Evolutionary conservation across 2,797 vertebrate genomes (phyloP), one percentile per base, ranked within the genome.

Genomic region (Orestias chungarensis): DNA sequence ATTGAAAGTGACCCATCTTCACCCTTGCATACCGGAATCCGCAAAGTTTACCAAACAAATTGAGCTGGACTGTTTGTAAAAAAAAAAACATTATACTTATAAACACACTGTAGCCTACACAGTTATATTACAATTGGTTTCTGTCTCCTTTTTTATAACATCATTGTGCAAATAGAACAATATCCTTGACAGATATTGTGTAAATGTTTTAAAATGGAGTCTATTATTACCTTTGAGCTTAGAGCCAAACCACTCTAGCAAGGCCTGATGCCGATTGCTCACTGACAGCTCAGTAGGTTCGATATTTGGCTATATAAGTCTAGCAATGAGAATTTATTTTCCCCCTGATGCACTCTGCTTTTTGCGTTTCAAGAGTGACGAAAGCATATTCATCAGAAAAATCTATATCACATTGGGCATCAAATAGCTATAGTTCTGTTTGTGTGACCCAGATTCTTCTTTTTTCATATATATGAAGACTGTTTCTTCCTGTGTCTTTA

Each of bases 401-500:
- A 4, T 47, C n/a, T 17, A 61, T 9, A 15, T 23, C 59, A 52
- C 25, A 15, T 46, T 68, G 54, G 38, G 25, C 38, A 67, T 38
- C 27, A 47, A 8, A 9, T 54, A 25, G 31, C 23, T 69, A 33
- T 33, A 67, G 12, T 33, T 57, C 64, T 35, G 47, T 29, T 14
- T 31, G 54, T 11, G 38, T 54, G 38, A 6, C n/a, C 64, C 50
- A 17, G 44, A n/a, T 46, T 54, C n/a, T 40, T 66, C 52, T 87
- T 81, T 54, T 27, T 40, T 66, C 52, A 86, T 81, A 92, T 15
- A 33, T 54, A 42, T 89, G 83, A 73, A 73, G 66, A 31, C 52
- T 73, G 33, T 87, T 86, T 70, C 68, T 91, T 66, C 89, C 90
- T 14, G 72, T 27, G 61, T 91, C 90, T 70, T 88, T 91, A 72